Evolutionary conservation across 2,113 vertebrate genomes (phyloP), one percentile per base, ranked within the genome.

Genomic region (Eulemur rufifrons): DNA sequence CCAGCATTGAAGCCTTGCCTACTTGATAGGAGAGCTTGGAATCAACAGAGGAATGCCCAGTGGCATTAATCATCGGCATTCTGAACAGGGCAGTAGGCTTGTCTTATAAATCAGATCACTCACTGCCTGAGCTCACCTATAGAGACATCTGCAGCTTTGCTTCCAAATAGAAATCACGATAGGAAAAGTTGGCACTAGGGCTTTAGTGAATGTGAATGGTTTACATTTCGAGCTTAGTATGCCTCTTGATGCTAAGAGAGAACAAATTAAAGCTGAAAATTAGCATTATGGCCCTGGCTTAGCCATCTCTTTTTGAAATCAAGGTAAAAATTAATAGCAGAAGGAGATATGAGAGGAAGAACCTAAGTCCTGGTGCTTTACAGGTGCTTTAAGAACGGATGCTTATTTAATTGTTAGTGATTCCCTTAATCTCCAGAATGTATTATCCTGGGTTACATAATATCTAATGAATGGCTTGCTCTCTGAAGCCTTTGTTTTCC

Each of bases 371-470:
- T 69, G 61, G 45, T 91, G 84, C 87, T 86, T 97, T 81, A 74
- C 54, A 96, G 91, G 25, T 2, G 0, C 63, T 78, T 74, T 95
- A 83, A 93, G 76, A 88, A 52, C 4, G 78, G 59, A 82, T 85
- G 56, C 82, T 71, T 95, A 32, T 56, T 97, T 94, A 93, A 74
- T 93, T 96, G 42, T 95, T 91, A 68, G 39, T 73, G 78, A 88
- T 94, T 94, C 82, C 86, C 85, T 97, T 95, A 89, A 91, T 96
- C 83, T 97, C 81, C 89, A 94, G 71, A 96, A n/a, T 64, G 18
- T 90, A 42, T 93, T 93, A 37, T 54, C 45, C 56, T 52, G 20
- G 32, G 82, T 97, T 95, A 95, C 27, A 34, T 95, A 78, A 84
- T 93, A 85, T 39, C 4, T 32, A 87, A 78, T 86, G 81, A 95